These are phyloP conservation scores for Misgurnus mizolepis DNA, from an alignment of 2,113 vertebrate genomes.

Conservation along the genomic window DNA sequence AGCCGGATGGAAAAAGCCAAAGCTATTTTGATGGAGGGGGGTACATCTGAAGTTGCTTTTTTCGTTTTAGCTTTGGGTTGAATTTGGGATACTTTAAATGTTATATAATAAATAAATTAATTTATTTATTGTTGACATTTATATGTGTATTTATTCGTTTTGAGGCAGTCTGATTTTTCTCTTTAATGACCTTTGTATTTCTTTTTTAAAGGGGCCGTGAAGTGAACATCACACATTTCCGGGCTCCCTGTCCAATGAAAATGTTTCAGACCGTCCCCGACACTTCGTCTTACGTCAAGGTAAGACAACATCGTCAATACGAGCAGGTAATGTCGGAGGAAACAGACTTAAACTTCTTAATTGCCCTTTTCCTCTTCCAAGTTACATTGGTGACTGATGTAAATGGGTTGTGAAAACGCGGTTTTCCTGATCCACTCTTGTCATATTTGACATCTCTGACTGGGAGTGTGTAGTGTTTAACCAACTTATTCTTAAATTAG, in stretches of 20 bases:
- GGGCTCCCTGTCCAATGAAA: conserved; percentile 73
- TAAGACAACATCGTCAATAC: conserved; percentile 87
- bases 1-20: not conserved
- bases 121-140: not conserved
- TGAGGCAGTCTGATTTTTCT: not conserved
- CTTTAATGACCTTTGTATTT: not conserved
- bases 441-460: not conserved
- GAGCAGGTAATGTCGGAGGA: conserved; percentile 80
- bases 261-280: conserved; percentile 98
- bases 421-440: conserved; percentile 14
- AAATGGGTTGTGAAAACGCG: conserved; percentile 1
- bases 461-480: not conserved
- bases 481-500: not conserved
- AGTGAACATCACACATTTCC: conserved; percentile 62
- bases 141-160: not conserved
- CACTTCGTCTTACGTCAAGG: conserved; percentile 98
- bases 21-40: not conserved
- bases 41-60: no score
- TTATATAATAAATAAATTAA: no score
- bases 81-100: no score
- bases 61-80: not conserved
- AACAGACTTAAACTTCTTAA: conserved; percentile 11
- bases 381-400: not conserved
- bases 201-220: conserved; percentile 60
- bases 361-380: not conserved